Conservation (phyloP, 1,140 invertebrate genomes). For the Drosophila takahashii region DNA sequence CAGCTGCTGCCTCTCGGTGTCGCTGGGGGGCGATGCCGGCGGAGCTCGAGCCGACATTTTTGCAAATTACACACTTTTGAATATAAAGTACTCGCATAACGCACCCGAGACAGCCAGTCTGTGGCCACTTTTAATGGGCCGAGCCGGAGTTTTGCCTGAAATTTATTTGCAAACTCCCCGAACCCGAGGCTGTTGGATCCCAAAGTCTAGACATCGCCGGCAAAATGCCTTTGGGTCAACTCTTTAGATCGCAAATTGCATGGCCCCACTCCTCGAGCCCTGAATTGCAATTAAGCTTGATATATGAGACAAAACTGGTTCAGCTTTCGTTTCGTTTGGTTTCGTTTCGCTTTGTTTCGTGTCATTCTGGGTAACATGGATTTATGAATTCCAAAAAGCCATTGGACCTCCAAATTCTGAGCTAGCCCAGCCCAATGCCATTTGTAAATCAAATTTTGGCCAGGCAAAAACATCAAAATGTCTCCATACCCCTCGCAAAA, state of each 20-base stretch:
- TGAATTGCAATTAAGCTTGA: conserved; percentile 59
- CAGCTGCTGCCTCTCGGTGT: conserved; percentile 56
- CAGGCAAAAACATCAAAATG: conserved; percentile 28
- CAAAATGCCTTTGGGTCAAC: conserved; percentile 36
- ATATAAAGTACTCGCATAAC: conserved; percentile 78
- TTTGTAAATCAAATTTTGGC: conserved; percentile 53
- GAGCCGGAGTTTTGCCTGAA: conserved; percentile 20
- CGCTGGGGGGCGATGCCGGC: conserved; percentile 7
- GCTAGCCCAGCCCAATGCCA: conserved; percentile 8
- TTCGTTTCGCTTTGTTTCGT: conserved; percentile 27
- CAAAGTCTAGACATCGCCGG: conserved; percentile 20
- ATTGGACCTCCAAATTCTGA: conserved; percentile 13
- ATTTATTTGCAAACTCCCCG: conserved; percentile 18
- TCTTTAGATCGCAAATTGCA: conserved; percentile 48
- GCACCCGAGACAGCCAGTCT: conserved; percentile 59
- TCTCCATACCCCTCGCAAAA: not conserved
- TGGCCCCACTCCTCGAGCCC: conserved; percentile 2
- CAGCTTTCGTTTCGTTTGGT: conserved; percentile 31
- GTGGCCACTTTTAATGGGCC: conserved; percentile 63
- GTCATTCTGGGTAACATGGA: conserved; percentile 32
- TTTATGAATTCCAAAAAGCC: conserved; percentile 45
- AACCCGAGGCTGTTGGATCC: not conserved
- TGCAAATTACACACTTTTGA: conserved; percentile 82
- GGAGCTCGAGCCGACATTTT: conserved; percentile 50
- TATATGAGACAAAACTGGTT: conserved; percentile 47